Percentiles rank a stretch among this genome's conserved stretches.
Conservation (phyloP, 2,113 vertebrate genomes). For the Gymnarchus niloticus region DNA sequence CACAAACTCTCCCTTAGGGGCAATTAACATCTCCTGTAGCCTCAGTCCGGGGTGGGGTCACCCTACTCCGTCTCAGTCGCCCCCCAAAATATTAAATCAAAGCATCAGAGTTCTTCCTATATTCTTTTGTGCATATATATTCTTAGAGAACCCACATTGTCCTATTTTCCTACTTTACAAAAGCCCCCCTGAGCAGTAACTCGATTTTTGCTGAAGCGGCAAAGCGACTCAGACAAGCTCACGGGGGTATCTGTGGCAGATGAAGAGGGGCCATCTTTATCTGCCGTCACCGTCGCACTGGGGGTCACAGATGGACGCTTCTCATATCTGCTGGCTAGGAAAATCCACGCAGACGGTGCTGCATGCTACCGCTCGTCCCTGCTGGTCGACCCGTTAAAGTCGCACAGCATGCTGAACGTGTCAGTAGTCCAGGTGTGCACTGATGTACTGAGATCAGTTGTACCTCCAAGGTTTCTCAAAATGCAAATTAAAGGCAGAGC, state of each 20-base stretch:
- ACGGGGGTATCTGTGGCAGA: not conserved
- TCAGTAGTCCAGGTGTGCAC: not conserved
- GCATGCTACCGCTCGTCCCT: not conserved
- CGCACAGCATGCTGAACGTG: not conserved
- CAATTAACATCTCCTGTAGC: not conserved
- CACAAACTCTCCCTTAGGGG: slow-evolving; percentile 3
- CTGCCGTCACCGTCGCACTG: slow-evolving; percentile 56
- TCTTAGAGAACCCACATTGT: not conserved
- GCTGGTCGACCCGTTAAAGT: not conserved
- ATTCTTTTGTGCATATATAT: not conserved
- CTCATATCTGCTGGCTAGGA: slow-evolving; percentile 51
- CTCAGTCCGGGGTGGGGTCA: not conserved
- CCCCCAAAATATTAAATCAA: not conserved
- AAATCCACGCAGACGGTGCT: slow-evolving; percentile 45
- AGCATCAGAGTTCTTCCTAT: not conserved
- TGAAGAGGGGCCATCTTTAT: slow-evolving; percentile 54
- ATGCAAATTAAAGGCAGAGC: not conserved
- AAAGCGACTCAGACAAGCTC: not conserved
- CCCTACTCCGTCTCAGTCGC: not conserved
- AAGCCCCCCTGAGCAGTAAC: not conserved
- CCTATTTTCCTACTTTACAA: not conserved
- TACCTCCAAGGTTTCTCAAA: not conserved
- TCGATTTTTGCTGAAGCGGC: not conserved
- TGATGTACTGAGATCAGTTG: slow-evolving; percentile 5
- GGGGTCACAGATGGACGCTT: slow-evolving; percentile 57